Conservation (phyloP, 2,888 invertebrate species). For the Lagria hirta region DNA sequence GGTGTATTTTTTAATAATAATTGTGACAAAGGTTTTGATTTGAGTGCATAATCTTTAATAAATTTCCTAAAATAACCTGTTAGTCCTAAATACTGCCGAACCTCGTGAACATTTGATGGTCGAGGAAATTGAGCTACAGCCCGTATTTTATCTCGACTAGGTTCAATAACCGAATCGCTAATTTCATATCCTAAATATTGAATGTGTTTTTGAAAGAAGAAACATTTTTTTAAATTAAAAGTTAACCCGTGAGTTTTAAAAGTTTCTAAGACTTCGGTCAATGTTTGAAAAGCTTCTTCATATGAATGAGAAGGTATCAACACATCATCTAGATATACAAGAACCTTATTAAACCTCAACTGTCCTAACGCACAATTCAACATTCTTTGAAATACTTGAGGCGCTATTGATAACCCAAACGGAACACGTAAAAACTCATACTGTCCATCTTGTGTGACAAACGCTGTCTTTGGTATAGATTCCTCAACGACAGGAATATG, state of each 20-base stretch:
- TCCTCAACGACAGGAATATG: slow-evolving; percentile 39
- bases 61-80: slow-evolving; percentile 39
- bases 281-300: slow-evolving; percentile 11
- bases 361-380: no score
- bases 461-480: slow-evolving; percentile 39
- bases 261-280: slow-evolving; percentile 6
- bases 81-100: slow-evolving; percentile 37
- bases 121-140: slow-evolving; percentile 15
- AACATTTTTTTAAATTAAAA: no score
- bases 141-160: slow-evolving; percentile 6
- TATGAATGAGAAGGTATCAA: no score
- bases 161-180: slow-evolving; percentile 10
- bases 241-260: no score
- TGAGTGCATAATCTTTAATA: slow-evolving; percentile 27
- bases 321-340: no score
- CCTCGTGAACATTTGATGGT: slow-evolving; percentile 34
- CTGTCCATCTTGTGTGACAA: slow-evolving; percentile 41
- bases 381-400: no score
- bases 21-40: slow-evolving; percentile 22
- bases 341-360: no score
- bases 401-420: slow-evolving; percentile 25
- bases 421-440: slow-evolving; percentile 41
- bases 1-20: slow-evolving; percentile 15
- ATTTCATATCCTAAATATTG: slow-evolving; percentile 26
- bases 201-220: slow-evolving; percentile 19